These are phyloP conservation scores for Nephrocerus scutellatus DNA, from an alignment of 2,888 invertebrate species.

Conservation along the genomic window DNA sequence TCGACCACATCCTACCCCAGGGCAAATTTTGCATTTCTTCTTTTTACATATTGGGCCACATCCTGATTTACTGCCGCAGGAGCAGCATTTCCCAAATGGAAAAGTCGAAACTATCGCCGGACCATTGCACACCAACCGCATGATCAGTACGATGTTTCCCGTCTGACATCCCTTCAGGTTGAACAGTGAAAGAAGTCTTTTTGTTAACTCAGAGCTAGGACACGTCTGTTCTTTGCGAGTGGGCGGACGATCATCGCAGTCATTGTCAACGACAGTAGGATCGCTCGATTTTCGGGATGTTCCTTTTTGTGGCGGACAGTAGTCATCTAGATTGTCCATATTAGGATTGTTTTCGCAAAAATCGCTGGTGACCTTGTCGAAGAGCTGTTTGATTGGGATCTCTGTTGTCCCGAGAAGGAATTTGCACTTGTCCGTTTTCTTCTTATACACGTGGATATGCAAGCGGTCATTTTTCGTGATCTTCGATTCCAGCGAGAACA, in stretches of 20 bases:
- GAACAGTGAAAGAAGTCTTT: constrained; percentile 39
- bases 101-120: constrained; percentile 41
- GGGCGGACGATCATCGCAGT: constrained; percentile 31
- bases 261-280: constrained; percentile 23
- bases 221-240: constrained; percentile 36
- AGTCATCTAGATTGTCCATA: too few relatives aligned
- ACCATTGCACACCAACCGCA: constrained; percentile 43
- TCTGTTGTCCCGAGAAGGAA: constrained; percentile 41
- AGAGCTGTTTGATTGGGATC: constrained; percentile 35
- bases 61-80: constrained; percentile 20
- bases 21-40: too few relatives aligned
- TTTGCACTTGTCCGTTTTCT: constrained; percentile 42
- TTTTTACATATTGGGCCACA: constrained; percentile 16
- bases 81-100: constrained; percentile 31
- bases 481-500: constrained; percentile 40
- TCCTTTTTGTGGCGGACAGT: constrained; percentile 21
- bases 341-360: constrained; percentile 36
- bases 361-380: constrained; percentile 38
- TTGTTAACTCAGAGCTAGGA: constrained; percentile 37
- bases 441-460: constrained; percentile 40
- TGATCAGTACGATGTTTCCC: constrained; percentile 40
- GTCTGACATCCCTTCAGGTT: constrained; percentile 39
- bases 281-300: constrained; percentile 11
- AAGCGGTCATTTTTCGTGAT: constrained; percentile 38
- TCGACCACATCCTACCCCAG: too few relatives aligned